Conservation (phyloP, 1,140 invertebrate species). For the Drosophila takahashii region DNA sequence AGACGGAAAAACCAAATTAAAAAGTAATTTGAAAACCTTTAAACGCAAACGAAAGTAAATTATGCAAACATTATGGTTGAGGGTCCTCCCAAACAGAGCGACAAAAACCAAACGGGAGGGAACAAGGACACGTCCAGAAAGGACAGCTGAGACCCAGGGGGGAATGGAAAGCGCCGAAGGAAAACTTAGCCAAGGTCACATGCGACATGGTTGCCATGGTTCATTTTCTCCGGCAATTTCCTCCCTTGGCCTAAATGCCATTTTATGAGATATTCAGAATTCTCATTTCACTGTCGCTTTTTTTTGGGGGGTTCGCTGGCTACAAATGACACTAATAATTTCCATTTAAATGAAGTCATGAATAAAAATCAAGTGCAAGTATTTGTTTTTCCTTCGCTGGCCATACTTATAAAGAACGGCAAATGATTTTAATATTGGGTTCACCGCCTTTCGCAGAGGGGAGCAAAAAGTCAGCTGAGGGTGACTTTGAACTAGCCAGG, state of each 20-base stretch:
- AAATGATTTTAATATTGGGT: constrained; percentile 46
- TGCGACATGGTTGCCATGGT: constrained; percentile 60
- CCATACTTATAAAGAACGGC: constrained; percentile 19
- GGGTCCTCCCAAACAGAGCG: constrained; percentile 35
- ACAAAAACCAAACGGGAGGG: constrained; percentile 24
- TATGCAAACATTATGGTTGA: constrained; percentile 79
- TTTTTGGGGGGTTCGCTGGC: constrained; percentile 13
- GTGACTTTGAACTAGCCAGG: constrained; percentile 8
- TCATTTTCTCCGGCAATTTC: constrained; percentile 28
- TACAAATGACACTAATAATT: constrained; percentile 82
- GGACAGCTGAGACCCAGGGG: constrained; percentile 52
- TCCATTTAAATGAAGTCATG: constrained; percentile 79
- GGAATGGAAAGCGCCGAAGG: constrained; percentile 11
- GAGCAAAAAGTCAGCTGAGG: not conserved
- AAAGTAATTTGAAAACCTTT: constrained; percentile 83
- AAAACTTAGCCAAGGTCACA: constrained; percentile 71
- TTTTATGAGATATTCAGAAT: constrained; percentile 76
- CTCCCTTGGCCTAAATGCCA: constrained; percentile 37
- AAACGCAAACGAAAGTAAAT: constrained; percentile 81
- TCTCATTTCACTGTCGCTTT: constrained; percentile 42
- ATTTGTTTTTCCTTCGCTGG: constrained; percentile 29
- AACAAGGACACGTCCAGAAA: constrained; percentile 49
- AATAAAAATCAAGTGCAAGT: constrained; percentile 73
- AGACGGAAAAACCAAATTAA: constrained; percentile 82
- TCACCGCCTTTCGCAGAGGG: constrained; percentile 14